Conservation (phyloP, 2,888 invertebrate genomes). For the Auanema freiburgensis region DNA sequence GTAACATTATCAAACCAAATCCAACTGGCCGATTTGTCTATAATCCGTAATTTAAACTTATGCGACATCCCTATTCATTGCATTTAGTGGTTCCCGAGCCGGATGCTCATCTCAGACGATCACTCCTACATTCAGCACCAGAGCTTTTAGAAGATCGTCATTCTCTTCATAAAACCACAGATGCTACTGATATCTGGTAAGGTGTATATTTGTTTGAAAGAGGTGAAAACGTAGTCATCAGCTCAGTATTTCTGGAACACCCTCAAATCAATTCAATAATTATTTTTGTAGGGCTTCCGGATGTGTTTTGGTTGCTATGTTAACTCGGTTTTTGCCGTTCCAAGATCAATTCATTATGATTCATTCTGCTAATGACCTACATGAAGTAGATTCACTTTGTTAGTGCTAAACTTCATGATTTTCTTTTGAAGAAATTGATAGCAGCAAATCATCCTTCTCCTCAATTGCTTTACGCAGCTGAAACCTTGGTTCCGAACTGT, state of each 20-base stretch:
- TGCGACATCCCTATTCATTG: neutral
- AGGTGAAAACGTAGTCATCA: too few relatives aligned
- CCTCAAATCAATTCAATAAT: neutral
- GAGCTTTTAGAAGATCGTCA: conserved; percentile 29
- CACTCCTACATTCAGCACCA: conserved; percentile 37
- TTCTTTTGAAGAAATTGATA: conserved; percentile 6
- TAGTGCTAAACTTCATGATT: neutral
- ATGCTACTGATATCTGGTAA: conserved; percentile 37
- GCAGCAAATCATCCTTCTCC: conserved; percentile 3
- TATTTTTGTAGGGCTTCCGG: conserved; percentile 27
- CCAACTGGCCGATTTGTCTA: conserved; percentile 28
- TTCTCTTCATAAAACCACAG: conserved; percentile 25
- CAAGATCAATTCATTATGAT: conserved; percentile 36
- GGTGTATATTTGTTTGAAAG: neutral
- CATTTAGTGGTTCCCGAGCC: conserved; percentile 21
- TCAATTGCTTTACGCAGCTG: conserved; percentile 13
- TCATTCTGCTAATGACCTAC: conserved; percentile 31
- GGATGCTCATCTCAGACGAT: conserved; percentile 25
- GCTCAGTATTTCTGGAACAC: too few relatives aligned
- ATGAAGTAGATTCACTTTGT: conserved; percentile 22
- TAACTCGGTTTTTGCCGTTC: conserved; percentile 42
- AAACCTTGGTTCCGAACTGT: conserved; percentile 9
- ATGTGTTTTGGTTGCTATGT: conserved; percentile 45
- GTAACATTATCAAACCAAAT: conserved; percentile 41
- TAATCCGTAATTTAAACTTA: conserved; percentile 17